Base-by-base conservation (phyloP, 2,797 vertebrate genomes). In the Enteromius unitaeniatus region DNA sequence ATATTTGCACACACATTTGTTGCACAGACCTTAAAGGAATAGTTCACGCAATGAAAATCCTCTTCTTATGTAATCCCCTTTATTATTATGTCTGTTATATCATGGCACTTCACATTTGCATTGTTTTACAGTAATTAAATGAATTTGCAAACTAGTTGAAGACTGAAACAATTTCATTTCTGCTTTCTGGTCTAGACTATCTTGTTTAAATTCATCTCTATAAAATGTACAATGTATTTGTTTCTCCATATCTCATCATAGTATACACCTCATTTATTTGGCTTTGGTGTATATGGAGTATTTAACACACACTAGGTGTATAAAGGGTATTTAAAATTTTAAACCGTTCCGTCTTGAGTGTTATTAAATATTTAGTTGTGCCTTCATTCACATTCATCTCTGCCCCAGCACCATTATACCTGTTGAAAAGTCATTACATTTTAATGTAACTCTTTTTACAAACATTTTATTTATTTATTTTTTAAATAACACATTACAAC, bases 361-460 rank as follows among this genome's bases (percentile, higher is more conserved):
- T 7, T 37, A 79, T 79, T 68, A 79, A 67, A 51, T 67, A 79
- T 79, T 79, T 31, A 68, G 45, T 40, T 4, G 1, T 8, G 34
- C 21, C 37, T 77, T 62, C 13, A 34, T 79, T 14, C 21, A 53
- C 78, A 23, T 79, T n/a, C 13, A 40, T 68, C 42, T 65, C 26
- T 67, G 19, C 77, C 19, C 15, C 40, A 58, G 13, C 34, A 37
- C 37, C 11, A 42, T 58, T 76, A 34, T 58, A 45, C 6, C 77
- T 49, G 26, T 31, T 65, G 60, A 60, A 34, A 78, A n/a, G 60
- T 34, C 42, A 49, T 65, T n/a, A 31, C n/a, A 49, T 10, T 21
- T 78, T 78, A 49, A 65, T 4, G 3, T 2, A 26, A 31, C 60
- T n/a, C 26, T 65, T 47, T 78, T n/a, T n/a, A n/a, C n/a, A n/a